A percentile compares a stretch with the other conserved stretches of the same genome.
phyloP scores from a whole-genome alignment of 2,113 vertebrate genomes.

The Hypanus sabinus region DNA sequence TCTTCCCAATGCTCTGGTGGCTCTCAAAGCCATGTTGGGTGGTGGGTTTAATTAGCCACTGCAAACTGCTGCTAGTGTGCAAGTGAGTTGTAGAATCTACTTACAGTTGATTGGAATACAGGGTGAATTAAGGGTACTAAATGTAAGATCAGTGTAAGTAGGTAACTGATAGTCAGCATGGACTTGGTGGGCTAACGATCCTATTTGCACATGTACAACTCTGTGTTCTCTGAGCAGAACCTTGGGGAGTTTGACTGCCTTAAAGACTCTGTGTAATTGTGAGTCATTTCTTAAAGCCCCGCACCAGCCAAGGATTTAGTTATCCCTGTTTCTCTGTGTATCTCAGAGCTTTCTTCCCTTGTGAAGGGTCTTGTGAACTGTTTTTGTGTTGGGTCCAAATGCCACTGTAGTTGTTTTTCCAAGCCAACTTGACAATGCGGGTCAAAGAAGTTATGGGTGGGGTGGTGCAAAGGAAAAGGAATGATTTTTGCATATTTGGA shows the following conservation, averaged over 20 bases:
- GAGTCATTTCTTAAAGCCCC: background rate
- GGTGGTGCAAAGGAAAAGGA: background rate
- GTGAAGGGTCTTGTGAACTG: background rate
- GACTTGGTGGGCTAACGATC: too few species aligned
- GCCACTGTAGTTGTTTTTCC: background rate
- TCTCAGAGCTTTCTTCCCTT: background rate
- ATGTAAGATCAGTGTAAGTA: too few species aligned
- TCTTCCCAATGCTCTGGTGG: too few species aligned
- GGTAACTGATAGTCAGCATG: too few species aligned
- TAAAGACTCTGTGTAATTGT: background rate
- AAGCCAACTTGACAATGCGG: background rate
- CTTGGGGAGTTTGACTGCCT: background rate
- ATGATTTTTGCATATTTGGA: background rate
- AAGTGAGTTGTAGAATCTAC: too few species aligned
- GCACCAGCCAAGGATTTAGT: background rate
- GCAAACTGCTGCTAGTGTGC: too few species aligned
- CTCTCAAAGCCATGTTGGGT: too few species aligned
- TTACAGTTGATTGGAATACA: too few species aligned
- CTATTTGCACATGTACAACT: too few species aligned
- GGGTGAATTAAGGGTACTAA: too few species aligned
- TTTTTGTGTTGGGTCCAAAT: background rate
- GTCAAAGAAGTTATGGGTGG: background rate
- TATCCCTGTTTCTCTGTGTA: background rate
- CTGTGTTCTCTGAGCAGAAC: background rate
- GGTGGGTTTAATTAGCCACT: too few species aligned